Conservation (phyloP, 2,888 invertebrate species). For the Oeneis ivallda region DNA sequence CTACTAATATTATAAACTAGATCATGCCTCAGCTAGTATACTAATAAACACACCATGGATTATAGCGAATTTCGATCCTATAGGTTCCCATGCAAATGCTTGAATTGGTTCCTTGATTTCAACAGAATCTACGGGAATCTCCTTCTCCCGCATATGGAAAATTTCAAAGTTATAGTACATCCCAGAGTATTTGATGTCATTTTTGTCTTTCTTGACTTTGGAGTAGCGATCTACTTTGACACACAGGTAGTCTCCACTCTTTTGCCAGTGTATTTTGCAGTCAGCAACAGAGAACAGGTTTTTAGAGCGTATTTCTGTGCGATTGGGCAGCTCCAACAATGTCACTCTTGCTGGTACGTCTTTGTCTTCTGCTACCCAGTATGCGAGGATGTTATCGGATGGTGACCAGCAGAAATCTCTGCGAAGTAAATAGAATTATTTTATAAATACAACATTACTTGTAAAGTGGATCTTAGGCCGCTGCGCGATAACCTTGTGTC, state of each 20-base stretch:
- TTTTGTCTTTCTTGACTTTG: constrained; percentile 96
- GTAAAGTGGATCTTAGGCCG: not conserved
- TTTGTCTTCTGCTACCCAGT: constrained; percentile 99
- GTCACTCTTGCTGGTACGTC: constrained; percentile 98
- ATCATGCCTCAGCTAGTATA: not conserved
- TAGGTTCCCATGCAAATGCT: constrained; percentile 99
- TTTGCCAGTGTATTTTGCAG: constrained; percentile 99
- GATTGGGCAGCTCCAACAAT: constrained; percentile 94
- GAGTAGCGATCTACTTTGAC: constrained; percentile 92
- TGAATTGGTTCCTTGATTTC: constrained; percentile 96
- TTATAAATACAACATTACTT: constrained; percentile 1
- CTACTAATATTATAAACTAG: too few relatives aligned
- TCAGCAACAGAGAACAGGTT: constrained; percentile 99
- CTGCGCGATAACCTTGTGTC: too few relatives aligned
- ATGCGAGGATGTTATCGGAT: constrained; percentile 96
- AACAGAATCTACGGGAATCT: constrained; percentile 98
- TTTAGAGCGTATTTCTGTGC: constrained; percentile 93
- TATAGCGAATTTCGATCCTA: constrained; percentile 97
- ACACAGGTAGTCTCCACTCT: constrained; percentile 97
- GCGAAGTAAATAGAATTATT: constrained; percentile 38
- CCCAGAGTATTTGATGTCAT: constrained; percentile 96
- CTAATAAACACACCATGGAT: constrained; percentile 87
- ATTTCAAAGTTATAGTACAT: constrained; percentile 99
- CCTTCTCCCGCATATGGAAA: constrained; percentile 98
- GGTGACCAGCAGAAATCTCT: constrained; percentile 99